Conservation (phyloP, 2,888 invertebrate species). For the Thecocarcelia acutangulata region DNA sequence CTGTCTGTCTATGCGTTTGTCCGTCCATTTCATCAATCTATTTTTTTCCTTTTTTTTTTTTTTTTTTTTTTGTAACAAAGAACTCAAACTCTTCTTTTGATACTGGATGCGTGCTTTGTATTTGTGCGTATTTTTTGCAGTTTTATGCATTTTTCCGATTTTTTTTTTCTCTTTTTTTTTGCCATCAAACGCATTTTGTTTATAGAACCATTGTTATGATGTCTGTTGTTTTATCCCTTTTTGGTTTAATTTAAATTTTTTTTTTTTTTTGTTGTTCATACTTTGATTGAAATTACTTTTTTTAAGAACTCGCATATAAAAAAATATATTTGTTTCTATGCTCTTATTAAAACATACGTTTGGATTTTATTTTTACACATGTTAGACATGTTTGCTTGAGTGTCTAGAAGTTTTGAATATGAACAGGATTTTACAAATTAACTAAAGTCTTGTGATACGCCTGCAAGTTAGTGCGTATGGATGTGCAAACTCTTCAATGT, state of each 20-base stretch:
- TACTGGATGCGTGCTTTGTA: constrained; percentile 51
- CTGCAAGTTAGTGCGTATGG: background rate
- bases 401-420: constrained; percentile 3
- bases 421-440: constrained; percentile 53
- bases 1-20: constrained; percentile 42
- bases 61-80: constrained; percentile 55
- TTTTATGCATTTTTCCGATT: constrained; percentile 50
- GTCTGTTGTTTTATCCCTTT: constrained; percentile 68
- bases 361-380: constrained; percentile 51
- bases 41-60: constrained; percentile 42
- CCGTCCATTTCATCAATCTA: constrained; percentile 58
- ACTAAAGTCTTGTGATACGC: constrained; percentile 2
- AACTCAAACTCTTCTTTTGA: constrained; percentile 61
- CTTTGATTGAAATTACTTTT: constrained; percentile 64
- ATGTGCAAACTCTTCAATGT: constrained; percentile 12
- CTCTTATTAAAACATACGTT: constrained; percentile 50
- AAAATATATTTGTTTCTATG: constrained; percentile 47
- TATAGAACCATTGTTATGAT: constrained; percentile 64
- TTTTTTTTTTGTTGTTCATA: constrained; percentile 49
- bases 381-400: constrained; percentile 18
- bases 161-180: constrained; percentile 37
- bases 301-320: constrained; percentile 42
- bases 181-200: constrained; percentile 69
- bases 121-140: constrained; percentile 61
- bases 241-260: constrained; percentile 66